Percentiles rank a stretch among this genome's conserved stretches.
These are phyloP conservation scores for Auanema freiburgensis DNA, from an alignment of 2,888 invertebrate genomes.

Conservation along the genomic window DNA sequence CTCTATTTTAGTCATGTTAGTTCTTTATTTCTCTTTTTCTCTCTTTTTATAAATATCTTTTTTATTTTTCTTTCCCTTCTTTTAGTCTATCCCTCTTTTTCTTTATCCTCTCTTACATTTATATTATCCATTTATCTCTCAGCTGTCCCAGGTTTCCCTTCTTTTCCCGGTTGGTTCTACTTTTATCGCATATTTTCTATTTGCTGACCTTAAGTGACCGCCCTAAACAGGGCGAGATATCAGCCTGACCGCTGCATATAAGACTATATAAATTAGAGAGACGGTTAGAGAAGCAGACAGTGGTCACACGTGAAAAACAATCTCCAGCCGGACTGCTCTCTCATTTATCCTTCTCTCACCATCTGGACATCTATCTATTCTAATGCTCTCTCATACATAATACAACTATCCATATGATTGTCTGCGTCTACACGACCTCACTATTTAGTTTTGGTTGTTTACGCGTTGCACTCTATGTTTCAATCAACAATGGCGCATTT, in stretches of 20 bases:
- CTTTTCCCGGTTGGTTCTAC: background rate
- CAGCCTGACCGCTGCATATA: conserved; percentile 2
- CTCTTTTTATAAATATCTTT: background rate
- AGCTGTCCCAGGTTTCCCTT: background rate
- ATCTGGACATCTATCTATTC: conserved; percentile 5
- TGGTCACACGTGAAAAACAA: conserved; percentile 27
- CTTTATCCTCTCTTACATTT: background rate
- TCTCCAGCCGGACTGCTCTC: conserved; percentile 25
- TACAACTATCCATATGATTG: conserved; percentile 3
- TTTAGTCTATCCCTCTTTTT: background rate
- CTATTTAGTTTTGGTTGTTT: conserved; percentile 24
- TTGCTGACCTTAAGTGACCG: conserved; percentile 27
- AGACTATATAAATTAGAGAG: conserved; percentile 14
- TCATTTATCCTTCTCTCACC: conserved; percentile 9
- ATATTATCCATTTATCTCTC: background rate
- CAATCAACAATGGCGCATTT: conserved; percentile 28
- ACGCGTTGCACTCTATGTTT: conserved; percentile 27
- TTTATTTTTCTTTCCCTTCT: background rate
- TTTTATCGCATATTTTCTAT: conserved; percentile 23
- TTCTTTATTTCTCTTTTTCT: conserved; percentile 5
- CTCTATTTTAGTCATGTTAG: conserved; percentile 1
- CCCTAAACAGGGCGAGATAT: conserved; percentile 7
- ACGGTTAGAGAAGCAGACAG: conserved; percentile 7
- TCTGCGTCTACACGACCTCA: conserved; percentile 12
- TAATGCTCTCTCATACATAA: background rate